Evolutionary conservation across 2,797 vertebrate genomes (phyloP).

Genomic region (Gastrophryne carolinensis): DNA sequence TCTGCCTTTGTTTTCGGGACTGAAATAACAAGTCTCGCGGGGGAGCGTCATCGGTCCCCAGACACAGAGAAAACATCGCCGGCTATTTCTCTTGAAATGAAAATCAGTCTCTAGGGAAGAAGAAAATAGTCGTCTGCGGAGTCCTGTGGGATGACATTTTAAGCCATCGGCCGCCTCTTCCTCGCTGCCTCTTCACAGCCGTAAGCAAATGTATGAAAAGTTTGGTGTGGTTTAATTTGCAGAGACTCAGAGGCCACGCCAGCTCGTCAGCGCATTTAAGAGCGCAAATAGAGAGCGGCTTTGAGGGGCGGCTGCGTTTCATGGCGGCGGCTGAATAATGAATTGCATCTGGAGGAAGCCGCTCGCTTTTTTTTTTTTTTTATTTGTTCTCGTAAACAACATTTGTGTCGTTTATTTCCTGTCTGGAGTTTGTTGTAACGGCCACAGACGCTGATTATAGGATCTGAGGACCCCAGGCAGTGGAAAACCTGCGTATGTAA

Average conservation of each 20-base stretch:
- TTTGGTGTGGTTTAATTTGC: slow-evolving; percentile 19
- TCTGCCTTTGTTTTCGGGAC: not conserved
- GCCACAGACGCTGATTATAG: not conserved
- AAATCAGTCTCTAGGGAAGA: slow-evolving; percentile 15
- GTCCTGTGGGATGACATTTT: slow-evolving; percentile 2
- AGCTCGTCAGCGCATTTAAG: not conserved
- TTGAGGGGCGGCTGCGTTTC: not conserved
- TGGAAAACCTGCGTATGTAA: too few species aligned
- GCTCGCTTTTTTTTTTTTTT: not conserved
- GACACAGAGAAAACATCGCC: slow-evolving; percentile 1
- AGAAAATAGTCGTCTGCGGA: not conserved
- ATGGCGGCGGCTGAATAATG: not conserved
- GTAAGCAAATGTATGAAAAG: not conserved
- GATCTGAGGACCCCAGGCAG: too few species aligned
- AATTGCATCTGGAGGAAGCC: not conserved
- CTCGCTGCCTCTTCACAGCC: not conserved
- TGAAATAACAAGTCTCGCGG: not conserved
- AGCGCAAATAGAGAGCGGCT: slow-evolving; percentile 9
- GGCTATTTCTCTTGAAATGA: slow-evolving; percentile 34
- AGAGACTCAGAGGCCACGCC: slow-evolving; percentile 4
- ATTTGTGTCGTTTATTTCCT: slow-evolving; percentile 12
- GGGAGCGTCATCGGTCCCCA: not conserved
- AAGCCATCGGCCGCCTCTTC: slow-evolving; percentile 3
- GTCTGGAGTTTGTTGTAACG: not conserved
- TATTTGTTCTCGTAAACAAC: slow-evolving; percentile 4